Percentiles rank a stretch among this genome's conserved stretches.
Conservation (phyloP, 2,113 vertebrate species). For the Raja brachyura region DNA sequence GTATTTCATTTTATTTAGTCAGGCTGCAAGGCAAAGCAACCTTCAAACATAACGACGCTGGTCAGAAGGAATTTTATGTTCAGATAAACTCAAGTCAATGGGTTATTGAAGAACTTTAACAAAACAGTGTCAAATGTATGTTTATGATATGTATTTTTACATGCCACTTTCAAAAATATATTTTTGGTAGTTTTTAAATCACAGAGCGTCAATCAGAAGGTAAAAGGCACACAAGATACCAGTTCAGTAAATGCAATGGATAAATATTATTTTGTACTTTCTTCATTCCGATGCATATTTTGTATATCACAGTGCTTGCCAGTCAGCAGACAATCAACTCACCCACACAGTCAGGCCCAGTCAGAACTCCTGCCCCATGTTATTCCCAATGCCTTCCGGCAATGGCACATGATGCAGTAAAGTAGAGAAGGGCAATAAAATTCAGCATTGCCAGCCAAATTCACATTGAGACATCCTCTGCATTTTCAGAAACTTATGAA, state of each 20-base stretch:
- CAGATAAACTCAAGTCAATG: slow-evolving; percentile 27
- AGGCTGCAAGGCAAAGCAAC: slow-evolving; percentile 12
- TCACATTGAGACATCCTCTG: no score
- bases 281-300: neutral
- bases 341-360: neutral
- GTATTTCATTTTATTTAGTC: slow-evolving; percentile 20
- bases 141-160: slow-evolving; percentile 10
- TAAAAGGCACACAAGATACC: neutral
- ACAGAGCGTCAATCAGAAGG: neutral
- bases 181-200: neutral
- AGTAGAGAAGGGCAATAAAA: neutral
- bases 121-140: neutral
- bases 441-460: neutral
- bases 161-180: neutral
- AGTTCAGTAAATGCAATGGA: neutral
- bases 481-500: neutral
- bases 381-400: neutral
- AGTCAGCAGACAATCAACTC: neutral
- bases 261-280: slow-evolving; percentile 35
- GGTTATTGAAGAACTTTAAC: slow-evolving; percentile 25
- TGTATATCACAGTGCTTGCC: neutral
- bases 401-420: neutral
- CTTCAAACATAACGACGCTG: neutral
- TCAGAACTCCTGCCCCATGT: neutral
- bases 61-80: neutral